These are phyloP conservation scores for Odontocerum albicorne DNA, from an alignment of 2,888 invertebrate species.

Conservation along the genomic window DNA sequence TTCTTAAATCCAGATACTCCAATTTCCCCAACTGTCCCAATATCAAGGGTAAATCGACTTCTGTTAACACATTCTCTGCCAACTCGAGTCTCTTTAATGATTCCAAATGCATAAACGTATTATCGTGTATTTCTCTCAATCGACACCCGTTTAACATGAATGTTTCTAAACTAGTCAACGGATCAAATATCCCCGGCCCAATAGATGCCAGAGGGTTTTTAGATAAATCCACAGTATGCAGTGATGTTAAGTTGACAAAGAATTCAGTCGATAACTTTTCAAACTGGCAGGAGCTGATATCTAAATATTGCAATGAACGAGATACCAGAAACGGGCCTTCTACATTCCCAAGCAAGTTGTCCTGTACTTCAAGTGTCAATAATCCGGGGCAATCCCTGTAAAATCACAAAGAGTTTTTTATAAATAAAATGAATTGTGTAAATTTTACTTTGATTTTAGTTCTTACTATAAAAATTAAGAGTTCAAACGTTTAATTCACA, in stretches of 20 bases:
- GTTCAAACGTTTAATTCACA: too few species aligned
- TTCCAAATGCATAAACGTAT: constrained; percentile 58
- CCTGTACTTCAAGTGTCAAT: constrained; percentile 69
- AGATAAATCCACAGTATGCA: constrained; percentile 70
- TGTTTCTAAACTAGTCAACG: constrained; percentile 65
- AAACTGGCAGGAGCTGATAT: constrained; percentile 67
- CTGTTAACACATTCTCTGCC: constrained; percentile 59
- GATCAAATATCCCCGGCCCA: constrained; percentile 62
- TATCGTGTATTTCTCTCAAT: constrained; percentile 58
- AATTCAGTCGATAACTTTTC: constrained; percentile 61
- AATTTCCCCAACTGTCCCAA: constrained; percentile 62
- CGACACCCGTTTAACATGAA: constrained; percentile 67
- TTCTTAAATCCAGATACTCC: constrained; percentile 65
- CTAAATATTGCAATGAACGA: constrained; percentile 66
- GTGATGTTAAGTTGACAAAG: constrained; percentile 66
- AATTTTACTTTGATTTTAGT: too few species aligned
- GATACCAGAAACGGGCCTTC: constrained; percentile 68
- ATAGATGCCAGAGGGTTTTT: constrained; percentile 64
- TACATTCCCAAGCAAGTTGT: constrained; percentile 60
- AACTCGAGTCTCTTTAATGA: constrained; percentile 67
- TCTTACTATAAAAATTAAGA: too few species aligned
- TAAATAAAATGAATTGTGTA: too few species aligned
- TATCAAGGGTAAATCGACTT: constrained; percentile 63
- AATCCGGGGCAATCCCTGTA: constrained; percentile 69
- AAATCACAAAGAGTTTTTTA: constrained; percentile 32